Evolutionary conservation across 2,888 invertebrate species (phyloP), one percentile per base, ranked within the genome.

Genomic region (Heliconius charithonia): DNA sequence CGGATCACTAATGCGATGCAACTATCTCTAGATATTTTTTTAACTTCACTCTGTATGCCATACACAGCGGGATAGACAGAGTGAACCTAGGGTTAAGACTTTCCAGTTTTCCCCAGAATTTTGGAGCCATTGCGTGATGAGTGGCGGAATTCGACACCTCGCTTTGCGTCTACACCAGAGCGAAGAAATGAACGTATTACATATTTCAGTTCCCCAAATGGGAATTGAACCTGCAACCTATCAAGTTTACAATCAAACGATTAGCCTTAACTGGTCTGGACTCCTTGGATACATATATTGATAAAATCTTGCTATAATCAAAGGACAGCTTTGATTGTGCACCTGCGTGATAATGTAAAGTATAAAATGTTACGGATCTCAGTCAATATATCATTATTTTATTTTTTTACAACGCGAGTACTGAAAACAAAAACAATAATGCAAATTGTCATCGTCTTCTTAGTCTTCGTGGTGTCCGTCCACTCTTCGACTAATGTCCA

Each of bases 321-420:
- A 10, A 59, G 59, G n/a, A 32, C 32, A 37, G 37, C 10, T 9
- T 9, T 37, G 37, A 37, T 10, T 37, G 37, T 37, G 37, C 37
- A 66, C 66, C 66, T 66, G 66, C 19, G 66, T 22, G 66, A 66
- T 66, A 66, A 22, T 66, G 22, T 12, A 32, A 66, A n/a, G 66
- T 66, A 66, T 66, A 66, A 66, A 66, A 66, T 32, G 32, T 37
- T 3, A n/a, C 22, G 29, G 32, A 22, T 29, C 29, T 66, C 22
- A 32, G 29, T 22, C 22, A 32, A 22, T 32, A 66, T 32, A 37
- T 10, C 22, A 29, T 32, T 66, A 16, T 29, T 19, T 22, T 3
- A 29, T 22, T 19, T 22, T 9, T 19, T 32, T 9, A 32, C 59
- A 59, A 59, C 59, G 59, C 3, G 59, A 59, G 9, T 59, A 59